Evolutionary conservation across 2,888 invertebrate species (phyloP), one percentile per base, ranked within the genome.

Genomic region (Elaeidobius kamerunicus): DNA sequence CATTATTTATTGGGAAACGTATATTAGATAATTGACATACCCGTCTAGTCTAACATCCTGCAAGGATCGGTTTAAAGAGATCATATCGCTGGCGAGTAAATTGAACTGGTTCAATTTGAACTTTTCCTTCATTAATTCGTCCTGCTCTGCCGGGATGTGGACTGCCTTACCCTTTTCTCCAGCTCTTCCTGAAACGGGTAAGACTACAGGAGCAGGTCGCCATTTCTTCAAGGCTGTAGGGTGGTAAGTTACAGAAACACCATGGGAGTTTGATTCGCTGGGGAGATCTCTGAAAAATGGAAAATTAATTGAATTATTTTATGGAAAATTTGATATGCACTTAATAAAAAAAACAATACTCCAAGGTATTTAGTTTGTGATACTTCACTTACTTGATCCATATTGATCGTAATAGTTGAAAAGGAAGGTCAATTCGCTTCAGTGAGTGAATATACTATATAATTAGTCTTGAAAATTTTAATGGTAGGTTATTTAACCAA

Each of bases 31-130:
- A n/a, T n/a, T n/a, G 4, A 59, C 63, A 61, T 76, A 95, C 90
- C 91, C 91, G 60, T 88, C 88, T 70, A 95, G 83, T 68, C 98
- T 78, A 60, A 97, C 93, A 75, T 99, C 99, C 18, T 91, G 86
- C 50, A 99, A 80, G 5, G 94, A 93, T 66, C 99, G 81, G 77
- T 99, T 99, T 58, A 98, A 75, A 57, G 96, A 93, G 68, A 99
- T 96, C 85, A 92, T 88, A 73, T 99, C 97, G 73, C 95, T 96
- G 61, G 98, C 99, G 73, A 97, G 77, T 63, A 99, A 78, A 76
- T 99, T 99, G 77, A 99, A 99, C 78, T 99, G 98, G 77, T 99
- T 99, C 68, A 97, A 84, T 73, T 95, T 93, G 75, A 99, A 99
- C 72, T 92, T 90, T 67, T 96, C 94, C 75, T 94, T 86, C 82